phyloP scores from a whole-genome alignment of 1,140 invertebrate species.

The Dinoponera quadriceps region DNA sequence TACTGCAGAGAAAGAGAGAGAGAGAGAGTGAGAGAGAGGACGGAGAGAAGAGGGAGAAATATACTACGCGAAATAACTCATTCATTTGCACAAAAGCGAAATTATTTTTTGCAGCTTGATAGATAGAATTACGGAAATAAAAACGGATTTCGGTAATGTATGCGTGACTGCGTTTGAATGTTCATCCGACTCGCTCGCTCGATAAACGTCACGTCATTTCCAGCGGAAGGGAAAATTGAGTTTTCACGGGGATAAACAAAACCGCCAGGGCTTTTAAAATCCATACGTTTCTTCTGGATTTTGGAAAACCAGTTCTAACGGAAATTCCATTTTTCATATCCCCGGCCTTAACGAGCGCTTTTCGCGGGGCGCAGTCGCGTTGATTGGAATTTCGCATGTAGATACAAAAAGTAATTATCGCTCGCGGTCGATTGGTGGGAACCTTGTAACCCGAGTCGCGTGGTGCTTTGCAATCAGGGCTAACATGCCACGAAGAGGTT shows the following conservation, averaged over 20 bases:
- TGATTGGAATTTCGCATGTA: slow-evolving; percentile 42
- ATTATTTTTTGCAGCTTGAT: slow-evolving; percentile 15
- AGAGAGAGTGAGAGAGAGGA: too few relatives aligned
- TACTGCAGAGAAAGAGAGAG: too few relatives aligned
- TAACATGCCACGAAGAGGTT: slow-evolving; percentile 67
- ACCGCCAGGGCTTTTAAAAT: slow-evolving; percentile 34
- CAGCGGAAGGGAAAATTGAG: slow-evolving; percentile 44
- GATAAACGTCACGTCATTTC: slow-evolving; percentile 46
- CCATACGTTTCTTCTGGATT: slow-evolving; percentile 49
- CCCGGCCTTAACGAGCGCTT: slow-evolving; percentile 40
- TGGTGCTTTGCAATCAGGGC: slow-evolving; percentile 65
- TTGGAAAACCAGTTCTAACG: slow-evolving; percentile 27
- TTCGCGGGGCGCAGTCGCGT: slow-evolving; percentile 8
- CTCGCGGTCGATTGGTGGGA: slow-evolving; percentile 48
- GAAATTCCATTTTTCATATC: slow-evolving; percentile 56
- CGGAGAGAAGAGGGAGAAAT: not conserved
- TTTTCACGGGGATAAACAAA: slow-evolving; percentile 38
- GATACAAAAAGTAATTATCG: slow-evolving; percentile 72
- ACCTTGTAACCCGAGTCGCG: slow-evolving; percentile 60
- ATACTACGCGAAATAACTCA: not conserved
- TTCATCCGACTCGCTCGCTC: slow-evolving; percentile 27
- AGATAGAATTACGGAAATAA: slow-evolving; percentile 27
- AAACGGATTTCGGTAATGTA: slow-evolving; percentile 31
- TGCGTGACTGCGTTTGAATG: slow-evolving; percentile 21
- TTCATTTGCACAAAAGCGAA: not conserved